Conservation (phyloP, 2,797 vertebrate genomes). For the Anguilla obscura region DNA sequence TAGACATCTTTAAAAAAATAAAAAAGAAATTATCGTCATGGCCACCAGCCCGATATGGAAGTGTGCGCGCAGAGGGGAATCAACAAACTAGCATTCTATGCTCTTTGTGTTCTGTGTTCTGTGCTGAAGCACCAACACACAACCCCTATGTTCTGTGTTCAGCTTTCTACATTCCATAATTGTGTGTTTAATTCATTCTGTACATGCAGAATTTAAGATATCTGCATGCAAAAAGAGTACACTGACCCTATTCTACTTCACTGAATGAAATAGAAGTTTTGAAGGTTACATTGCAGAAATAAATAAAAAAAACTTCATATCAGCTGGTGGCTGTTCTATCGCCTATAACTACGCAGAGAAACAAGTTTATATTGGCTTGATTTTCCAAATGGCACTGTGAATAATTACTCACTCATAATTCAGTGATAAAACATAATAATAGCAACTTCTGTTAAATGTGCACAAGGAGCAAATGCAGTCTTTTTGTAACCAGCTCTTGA, state of each 20-base stretch:
- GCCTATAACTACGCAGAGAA: neutral
- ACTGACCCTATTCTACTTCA: neutral
- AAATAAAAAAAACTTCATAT: neutral
- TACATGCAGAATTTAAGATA: neutral
- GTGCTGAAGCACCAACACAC: too few relatives aligned
- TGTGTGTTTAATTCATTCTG: too few relatives aligned
- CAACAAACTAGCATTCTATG: neutral
- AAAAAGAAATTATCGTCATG: neutral
- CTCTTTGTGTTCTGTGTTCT: too few relatives aligned
- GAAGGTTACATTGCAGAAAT: neutral
- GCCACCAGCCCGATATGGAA: neutral
- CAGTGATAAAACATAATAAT: neutral
- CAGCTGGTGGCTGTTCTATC: neutral
- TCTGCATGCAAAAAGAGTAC: neutral
- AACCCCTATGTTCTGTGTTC: too few relatives aligned
- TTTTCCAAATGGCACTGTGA: neutral
- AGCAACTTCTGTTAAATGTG: neutral
- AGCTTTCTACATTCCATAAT: too few relatives aligned
- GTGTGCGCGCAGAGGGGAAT: neutral
- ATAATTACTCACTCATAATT: neutral
- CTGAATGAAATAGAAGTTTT: neutral
- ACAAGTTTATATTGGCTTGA: neutral
- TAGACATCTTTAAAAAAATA: neutral
- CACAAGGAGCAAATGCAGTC: neutral
- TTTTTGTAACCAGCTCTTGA: neutral